Evolutionary conservation across 2,113 vertebrate genomes (phyloP), one percentile per base, ranked within the genome.

Genomic region (Beaufortia kweichowensis): DNA sequence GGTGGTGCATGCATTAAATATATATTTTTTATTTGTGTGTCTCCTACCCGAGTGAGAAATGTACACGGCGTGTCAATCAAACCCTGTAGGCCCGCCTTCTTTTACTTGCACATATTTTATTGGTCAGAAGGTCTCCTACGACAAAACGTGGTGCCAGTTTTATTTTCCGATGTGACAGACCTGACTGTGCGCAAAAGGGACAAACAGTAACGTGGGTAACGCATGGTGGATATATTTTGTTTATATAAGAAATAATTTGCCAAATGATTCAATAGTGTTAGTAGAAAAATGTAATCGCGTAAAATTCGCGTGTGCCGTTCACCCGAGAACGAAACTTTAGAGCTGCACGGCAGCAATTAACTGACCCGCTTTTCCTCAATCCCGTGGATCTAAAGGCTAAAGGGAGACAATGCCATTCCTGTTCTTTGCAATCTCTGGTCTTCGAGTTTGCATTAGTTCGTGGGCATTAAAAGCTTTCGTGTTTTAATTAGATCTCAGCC

Each of bases 401-500:
- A 53, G 17, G n/a, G 6, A 50, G 14, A 50, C 9, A 11, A 39
- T 12, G 19, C 19, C 3, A 8, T 12, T 4, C 43, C 17, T 48
- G 66, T 19, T 53, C 12, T 14, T 9, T 33, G 31, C n/a, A 12
- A 23, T 12, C 53, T n/a, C 1, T 56, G 11, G 10, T 23, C 17
- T 6, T 33, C 5, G 11, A 1, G 65, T 68, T 8, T 11, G 26
- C 26, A 28, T 9, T 68, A 23, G 17, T 46, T 23, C 43, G 14
- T 2, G 9, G 50, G 7, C 50, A 35, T 39, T 70, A 39, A 35
- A 56, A 23, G 33, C 29, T 41, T 57, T 59, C n/a, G 2, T 26
- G n/a, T 59, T 72, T 41, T 59, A 28, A 72, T 72, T 59, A n/a
- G 69, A 72, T 72, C 26, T 59, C 53, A 55, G 21, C 21, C 29